These are phyloP conservation scores for Amphiprion clarkii DNA, from an alignment of 2,797 vertebrate genomes.

Conservation along the genomic window DNA sequence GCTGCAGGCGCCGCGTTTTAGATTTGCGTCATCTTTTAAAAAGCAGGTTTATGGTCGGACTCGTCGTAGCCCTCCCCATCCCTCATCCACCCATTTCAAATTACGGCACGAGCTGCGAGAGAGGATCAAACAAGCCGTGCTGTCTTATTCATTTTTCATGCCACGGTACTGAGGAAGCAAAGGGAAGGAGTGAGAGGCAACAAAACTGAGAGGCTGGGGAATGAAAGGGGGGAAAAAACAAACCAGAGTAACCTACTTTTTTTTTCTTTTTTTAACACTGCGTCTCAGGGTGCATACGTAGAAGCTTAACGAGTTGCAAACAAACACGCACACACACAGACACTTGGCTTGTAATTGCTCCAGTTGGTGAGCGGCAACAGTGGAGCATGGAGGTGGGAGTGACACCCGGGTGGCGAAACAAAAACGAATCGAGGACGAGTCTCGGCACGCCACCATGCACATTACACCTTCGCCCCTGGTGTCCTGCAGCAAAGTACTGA, in stretches of 20 bases:
- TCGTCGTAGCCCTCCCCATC: background rate
- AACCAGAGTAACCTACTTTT: slow-evolving; percentile 70
- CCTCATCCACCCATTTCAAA: slow-evolving; percentile 38
- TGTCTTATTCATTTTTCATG: slow-evolving; percentile 74
- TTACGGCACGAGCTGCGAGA: slow-evolving; percentile 45
- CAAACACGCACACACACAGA: slow-evolving; percentile 20
- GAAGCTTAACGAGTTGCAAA: slow-evolving; percentile 58
- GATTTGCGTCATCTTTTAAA: slow-evolving; percentile 51
- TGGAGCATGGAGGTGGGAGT: slow-evolving; percentile 4
- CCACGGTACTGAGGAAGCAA: slow-evolving; percentile 39
- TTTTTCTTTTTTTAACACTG: slow-evolving; percentile 17
- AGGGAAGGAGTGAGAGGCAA: slow-evolving; percentile 54
- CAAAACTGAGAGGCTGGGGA: slow-evolving; percentile 45
- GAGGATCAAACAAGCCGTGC: slow-evolving; percentile 60
- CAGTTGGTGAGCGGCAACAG: slow-evolving; percentile 25
- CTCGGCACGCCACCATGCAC: background rate
- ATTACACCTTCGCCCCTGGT: background rate
- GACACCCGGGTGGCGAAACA: background rate
- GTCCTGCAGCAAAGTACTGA: background rate
- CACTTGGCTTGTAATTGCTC: slow-evolving; percentile 51
- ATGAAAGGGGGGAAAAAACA: slow-evolving; percentile 26
- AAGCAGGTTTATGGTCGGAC: slow-evolving; percentile 34
- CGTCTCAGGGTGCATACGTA: slow-evolving; percentile 37
- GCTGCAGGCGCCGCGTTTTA: slow-evolving; percentile 21
- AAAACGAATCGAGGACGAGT: slow-evolving; percentile 1